Percentiles rank a stretch among this genome's conserved stretches.
phyloP scores from a whole-genome alignment of 2,113 vertebrate genomes.

The Colaptes auratus region DNA sequence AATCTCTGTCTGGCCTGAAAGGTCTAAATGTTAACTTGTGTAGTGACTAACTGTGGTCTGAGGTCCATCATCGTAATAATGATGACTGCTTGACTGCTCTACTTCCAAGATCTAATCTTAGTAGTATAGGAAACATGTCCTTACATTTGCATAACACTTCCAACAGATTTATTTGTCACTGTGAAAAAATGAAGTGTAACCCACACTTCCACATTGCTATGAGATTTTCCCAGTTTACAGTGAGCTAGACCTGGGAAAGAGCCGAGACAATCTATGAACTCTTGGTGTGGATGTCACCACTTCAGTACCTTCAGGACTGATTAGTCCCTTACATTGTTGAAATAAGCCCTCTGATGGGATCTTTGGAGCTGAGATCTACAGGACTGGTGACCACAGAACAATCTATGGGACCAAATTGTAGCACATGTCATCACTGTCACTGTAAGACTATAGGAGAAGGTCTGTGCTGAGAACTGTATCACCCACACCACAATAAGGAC shows the following conservation, averaged over 20 bases:
- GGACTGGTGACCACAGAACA: background rate
- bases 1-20: background rate
- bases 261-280: rapidly evolving
- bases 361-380: background rate
- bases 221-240: background rate
- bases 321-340: background rate
- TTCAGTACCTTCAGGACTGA: background rate
- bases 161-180: background rate
- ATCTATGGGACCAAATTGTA: rapidly evolving
- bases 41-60: background rate
- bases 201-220: background rate
- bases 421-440: rapidly evolving
- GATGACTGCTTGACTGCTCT: background rate
- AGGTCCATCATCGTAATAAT: rapidly evolving
- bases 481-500: background rate
- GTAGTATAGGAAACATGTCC: background rate
- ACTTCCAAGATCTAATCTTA: background rate
- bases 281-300: background rate
- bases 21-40: background rate
- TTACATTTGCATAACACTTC: background rate
- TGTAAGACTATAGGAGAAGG: background rate
- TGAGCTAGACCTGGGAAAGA: background rate
- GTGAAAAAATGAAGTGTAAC: background rate
- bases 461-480: background rate
- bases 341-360: rapidly evolving